phyloP scores from a whole-genome alignment of 2,113 vertebrate genomes.

The Platichthys stellatus region DNA sequence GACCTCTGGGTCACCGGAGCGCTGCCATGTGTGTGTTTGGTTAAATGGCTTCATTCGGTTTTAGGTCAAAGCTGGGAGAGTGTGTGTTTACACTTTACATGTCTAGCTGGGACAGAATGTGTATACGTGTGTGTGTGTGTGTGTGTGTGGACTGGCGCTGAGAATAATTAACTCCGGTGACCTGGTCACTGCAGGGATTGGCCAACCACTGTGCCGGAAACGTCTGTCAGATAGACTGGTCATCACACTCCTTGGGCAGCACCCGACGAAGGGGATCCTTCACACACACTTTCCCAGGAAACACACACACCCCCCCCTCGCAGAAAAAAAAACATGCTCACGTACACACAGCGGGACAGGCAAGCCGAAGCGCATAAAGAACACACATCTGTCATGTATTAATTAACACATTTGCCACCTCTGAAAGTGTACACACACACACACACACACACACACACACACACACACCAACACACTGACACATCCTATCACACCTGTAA shows the following conservation, averaged over 20 bases:
- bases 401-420: slow-evolving; percentile 50
- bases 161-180: slow-evolving; percentile 79
- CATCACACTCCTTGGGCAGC: slow-evolving; percentile 51
- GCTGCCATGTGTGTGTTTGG: slow-evolving; percentile 20
- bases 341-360: background rate
- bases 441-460: slow-evolving; percentile 1
- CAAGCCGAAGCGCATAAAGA: background rate
- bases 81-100: slow-evolving; percentile 9
- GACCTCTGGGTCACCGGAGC: background rate
- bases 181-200: slow-evolving; percentile 55
- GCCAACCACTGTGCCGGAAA: slow-evolving; percentile 65
- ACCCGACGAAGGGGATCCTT: background rate
- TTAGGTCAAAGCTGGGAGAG: slow-evolving; percentile 23
- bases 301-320: slow-evolving; percentile 1
- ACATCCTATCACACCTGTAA: slow-evolving; percentile 24
- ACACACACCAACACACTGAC: background rate
- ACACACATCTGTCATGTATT: slow-evolving; percentile 19
- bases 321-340: background rate
- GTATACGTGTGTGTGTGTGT: background rate
- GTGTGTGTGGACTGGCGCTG: slow-evolving; percentile 54
- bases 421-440: slow-evolving; percentile 17
- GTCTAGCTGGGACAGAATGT: slow-evolving; percentile 19
- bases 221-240: slow-evolving; percentile 69
- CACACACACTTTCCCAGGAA: slow-evolving; percentile 4
- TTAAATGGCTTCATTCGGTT: slow-evolving; percentile 34